These are phyloP conservation scores for Agrotis puta DNA, from an alignment of 2,888 invertebrate genomes.

Conservation along the genomic window DNA sequence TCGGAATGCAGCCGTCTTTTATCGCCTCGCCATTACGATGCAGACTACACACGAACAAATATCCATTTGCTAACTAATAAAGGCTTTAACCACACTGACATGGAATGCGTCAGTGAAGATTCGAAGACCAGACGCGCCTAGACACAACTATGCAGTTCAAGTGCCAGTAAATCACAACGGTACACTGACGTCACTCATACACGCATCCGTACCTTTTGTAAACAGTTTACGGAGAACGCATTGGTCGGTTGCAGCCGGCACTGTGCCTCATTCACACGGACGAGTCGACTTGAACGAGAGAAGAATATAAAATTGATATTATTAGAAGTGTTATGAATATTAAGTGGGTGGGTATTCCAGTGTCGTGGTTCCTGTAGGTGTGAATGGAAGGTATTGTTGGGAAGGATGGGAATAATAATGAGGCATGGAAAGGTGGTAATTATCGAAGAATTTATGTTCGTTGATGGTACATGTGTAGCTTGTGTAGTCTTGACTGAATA, in stretches of 20 bases:
- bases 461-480: too few relatives aligned
- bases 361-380: conserved; percentile 62
- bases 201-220: conserved; percentile 74
- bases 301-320: conserved; percentile 61
- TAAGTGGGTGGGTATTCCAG: conserved; percentile 48
- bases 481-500: conserved; percentile 23
- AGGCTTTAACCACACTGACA: conserved; percentile 34
- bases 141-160: conserved; percentile 49
- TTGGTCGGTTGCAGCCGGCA: conserved; percentile 68
- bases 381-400: conserved; percentile 47
- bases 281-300: conserved; percentile 55
- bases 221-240: conserved; percentile 72
- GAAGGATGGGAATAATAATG: conserved; percentile 56
- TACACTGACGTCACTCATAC: conserved; percentile 66
- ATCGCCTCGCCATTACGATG: conserved; percentile 57
- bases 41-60: conserved; percentile 50
- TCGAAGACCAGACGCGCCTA: conserved; percentile 41
- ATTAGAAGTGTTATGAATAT: conserved; percentile 57
- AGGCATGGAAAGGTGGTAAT: conserved; percentile 37
- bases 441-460: conserved; percentile 25
- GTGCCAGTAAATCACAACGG: conserved; percentile 66
- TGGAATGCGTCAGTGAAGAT: conserved; percentile 48
- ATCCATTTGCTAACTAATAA: conserved; percentile 47
- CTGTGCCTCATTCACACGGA: conserved; percentile 59
- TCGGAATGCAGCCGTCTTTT: conserved; percentile 64